Base-by-base conservation (phyloP, 2,113 vertebrate genomes). In the Lasiurus cinereus region DNA sequence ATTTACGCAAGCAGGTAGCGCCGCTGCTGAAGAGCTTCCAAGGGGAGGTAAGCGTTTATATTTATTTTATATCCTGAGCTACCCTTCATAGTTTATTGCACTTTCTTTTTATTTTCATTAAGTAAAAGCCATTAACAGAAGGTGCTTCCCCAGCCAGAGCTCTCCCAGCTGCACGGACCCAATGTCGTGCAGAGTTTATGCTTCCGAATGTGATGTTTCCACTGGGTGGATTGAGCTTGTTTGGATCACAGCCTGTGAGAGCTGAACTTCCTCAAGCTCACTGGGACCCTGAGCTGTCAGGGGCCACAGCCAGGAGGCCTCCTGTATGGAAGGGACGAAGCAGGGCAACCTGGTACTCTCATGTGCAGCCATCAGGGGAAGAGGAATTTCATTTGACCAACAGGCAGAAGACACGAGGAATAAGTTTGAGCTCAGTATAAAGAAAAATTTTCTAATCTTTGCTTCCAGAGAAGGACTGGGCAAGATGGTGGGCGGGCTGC, bases 21-120 rank as follows among this genome's bases (percentile, higher is more conserved):
- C 99, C 99, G 0, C 98, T 99, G 94, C 98, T 99, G 97, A 99
- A 99, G 98, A 99, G 99, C 98, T 99, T 99, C 98, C 99, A 99
- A 98, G 99, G 99, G 96, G 99, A 99, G 99, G 99, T 99, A 98
- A 99, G 99, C 98, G 0, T 82, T 84, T 6, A 0, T 64, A 15
- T 33, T 96, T 83, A 77, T 92, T 4, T 0, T 0, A 0, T 16
- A 14, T 52, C n/a, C 93, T 8, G 56, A 1, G 18, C 14, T 50
- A 0, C 22, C 11, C 24, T 64, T 15, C 9, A 0, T 46, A 1
- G 29, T 52, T 76, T 56, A 19, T 36, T 0, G 6, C 0, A 3
- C 66, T 22, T 62, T 48, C 67, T 72, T 84, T 76, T 64, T 50
- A 4, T 50, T 78, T 82, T 64, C 3, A 3, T 36, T 73, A 24